Evolutionary conservation across 2,888 invertebrate genomes (phyloP), one percentile per base, ranked within the genome.

Genomic region (Bursaphelenchus okinawaensis): DNA sequence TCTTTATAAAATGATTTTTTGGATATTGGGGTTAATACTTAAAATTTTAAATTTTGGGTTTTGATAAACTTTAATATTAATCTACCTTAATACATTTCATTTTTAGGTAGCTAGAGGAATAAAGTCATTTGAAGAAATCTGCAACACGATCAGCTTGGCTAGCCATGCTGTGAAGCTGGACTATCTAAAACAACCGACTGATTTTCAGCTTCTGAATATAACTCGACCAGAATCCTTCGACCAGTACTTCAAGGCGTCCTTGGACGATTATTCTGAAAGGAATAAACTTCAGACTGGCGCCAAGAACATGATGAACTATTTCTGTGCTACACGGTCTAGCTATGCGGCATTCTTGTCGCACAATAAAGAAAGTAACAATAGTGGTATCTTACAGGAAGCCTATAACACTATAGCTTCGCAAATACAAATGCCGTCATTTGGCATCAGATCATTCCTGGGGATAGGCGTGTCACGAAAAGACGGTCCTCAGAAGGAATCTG

Each of bases 361-460:
- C 27, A 69, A 75, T 51, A 61, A 28, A 52, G 20, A 51, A 8
- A 12, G n/a, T n/a, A n/a, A 22, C 55, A 7, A 28, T 8, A 24
- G 28, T 9, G 55, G 52, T 52, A 1, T 60, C 9, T 9, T 66
- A 9, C 29, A 28, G 4, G 64, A 66, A 23, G 60, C 67, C 0
- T 26, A 52, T 23, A 23, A 66, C 51, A 52, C 52, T 22, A 31
- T 65, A 7, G 51, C 59, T 19, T 50, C 40, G 22, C 63, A 63
- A 51, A 57, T 63, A 40, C 40, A n/a, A 29, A 65, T 79, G 7
- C 80, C 80, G 1, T 73, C 76, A 6, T 75, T 80, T 56, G 80
- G 80, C 24, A 59, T 80, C 50, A 73, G 80, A n/a, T 71, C 75
- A 24, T 80, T 74, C 26, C 68, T 80, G 12, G 80, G 80, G 54